Evolutionary conservation across 1,140 invertebrate genomes (phyloP).

Genomic region (Octopus sinensis): DNA sequence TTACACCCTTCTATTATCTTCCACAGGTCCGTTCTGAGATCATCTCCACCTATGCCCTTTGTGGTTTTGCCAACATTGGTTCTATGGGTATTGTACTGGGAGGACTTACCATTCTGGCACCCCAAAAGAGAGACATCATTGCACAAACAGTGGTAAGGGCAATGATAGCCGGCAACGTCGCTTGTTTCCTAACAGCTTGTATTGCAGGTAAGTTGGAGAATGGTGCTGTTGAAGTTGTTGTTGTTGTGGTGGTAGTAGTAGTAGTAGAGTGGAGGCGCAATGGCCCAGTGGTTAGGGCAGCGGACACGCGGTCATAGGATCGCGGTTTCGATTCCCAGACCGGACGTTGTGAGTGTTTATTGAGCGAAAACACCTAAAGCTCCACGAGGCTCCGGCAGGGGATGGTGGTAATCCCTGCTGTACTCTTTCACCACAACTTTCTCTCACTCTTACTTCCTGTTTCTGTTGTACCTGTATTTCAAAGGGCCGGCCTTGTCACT

Average conservation of each 20-base stretch:
- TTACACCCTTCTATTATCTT: too few relatives aligned
- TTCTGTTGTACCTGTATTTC: too few relatives aligned
- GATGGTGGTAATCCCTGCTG: too few relatives aligned
- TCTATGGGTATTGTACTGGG: constrained; percentile 88
- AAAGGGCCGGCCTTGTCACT: too few relatives aligned
- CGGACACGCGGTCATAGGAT: not conserved
- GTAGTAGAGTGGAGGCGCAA: not conserved
- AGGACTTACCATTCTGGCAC: constrained; percentile 75
- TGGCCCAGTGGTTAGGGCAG: not conserved
- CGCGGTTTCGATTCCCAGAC: not conserved
- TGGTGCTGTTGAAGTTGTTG: not conserved
- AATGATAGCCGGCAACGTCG: constrained; percentile 80
- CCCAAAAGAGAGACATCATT: constrained; percentile 66
- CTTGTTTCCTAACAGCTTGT: constrained; percentile 87
- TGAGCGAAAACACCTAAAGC: not conserved
- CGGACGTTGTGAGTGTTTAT: not conserved
- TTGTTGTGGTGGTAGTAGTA: not conserved
- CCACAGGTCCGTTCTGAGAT: constrained; percentile 69
- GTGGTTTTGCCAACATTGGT: constrained; percentile 91
- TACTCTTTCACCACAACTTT: too few relatives aligned
- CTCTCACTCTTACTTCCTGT: too few relatives aligned
- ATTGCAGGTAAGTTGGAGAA: constrained; percentile 70
- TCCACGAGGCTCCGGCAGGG: not conserved
- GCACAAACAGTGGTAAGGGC: constrained; percentile 70
- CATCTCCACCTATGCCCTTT: constrained; percentile 92